phyloP scores from a whole-genome alignment of 2,113 vertebrate genomes.

The Empidonax alnorum region DNA sequence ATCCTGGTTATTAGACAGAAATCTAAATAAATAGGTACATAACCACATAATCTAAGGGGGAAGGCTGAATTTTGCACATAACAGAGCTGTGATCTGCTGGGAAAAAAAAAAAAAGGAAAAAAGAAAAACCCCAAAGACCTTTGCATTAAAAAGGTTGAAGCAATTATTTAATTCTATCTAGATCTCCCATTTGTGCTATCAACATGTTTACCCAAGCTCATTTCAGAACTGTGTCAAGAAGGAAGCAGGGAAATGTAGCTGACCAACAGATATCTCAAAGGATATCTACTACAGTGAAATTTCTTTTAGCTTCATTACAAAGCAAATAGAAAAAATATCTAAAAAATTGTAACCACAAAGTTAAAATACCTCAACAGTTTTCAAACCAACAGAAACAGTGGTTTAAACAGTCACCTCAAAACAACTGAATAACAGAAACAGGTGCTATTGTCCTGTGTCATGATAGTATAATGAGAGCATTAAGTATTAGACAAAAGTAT shows the following conservation, averaged over 20 bases:
- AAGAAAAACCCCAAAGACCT: neutral
- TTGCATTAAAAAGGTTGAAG: rapidly evolving
- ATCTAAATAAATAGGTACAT: neutral
- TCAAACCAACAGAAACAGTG: neutral
- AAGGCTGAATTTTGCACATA: neutral
- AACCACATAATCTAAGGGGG: neutral
- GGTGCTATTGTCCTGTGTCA: neutral
- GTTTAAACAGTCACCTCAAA: constrained; percentile 34
- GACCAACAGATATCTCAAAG: neutral
- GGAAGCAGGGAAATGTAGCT: rapidly evolving
- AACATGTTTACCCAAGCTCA: neutral
- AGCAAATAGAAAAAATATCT: neutral
- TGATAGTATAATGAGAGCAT: neutral
- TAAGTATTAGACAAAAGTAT: neutral
- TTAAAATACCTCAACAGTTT: neutral
- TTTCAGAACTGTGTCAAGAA: neutral
- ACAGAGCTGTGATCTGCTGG: rapidly evolving
- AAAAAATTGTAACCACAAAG: neutral
- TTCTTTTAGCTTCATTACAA: neutral
- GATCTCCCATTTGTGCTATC: neutral
- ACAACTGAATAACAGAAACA: neutral
- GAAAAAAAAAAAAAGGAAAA: neutral
- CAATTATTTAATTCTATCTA: neutral
- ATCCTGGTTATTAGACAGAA: neutral
- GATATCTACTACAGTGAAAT: neutral